A percentile compares a stretch with the other conserved stretches of the same genome.
Conservation (phyloP, 2,797 vertebrate genomes). For the Xyrichtys novacula region DNA sequence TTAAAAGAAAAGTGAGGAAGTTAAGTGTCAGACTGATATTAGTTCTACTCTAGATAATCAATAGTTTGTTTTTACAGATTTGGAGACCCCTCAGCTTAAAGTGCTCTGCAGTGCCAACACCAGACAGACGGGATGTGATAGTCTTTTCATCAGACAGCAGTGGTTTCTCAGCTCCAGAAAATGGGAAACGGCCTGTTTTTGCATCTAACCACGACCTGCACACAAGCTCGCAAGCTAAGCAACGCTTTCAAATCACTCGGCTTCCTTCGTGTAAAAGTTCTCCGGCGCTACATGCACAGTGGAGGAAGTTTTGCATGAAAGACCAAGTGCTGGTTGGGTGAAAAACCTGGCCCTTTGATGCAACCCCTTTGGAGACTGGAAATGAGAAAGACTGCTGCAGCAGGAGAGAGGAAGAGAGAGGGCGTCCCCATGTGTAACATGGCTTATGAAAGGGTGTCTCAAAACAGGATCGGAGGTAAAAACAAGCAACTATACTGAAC, state of each 20-base stretch:
- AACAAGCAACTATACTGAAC: slow-evolving; percentile 27
- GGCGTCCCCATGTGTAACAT: slow-evolving; percentile 57
- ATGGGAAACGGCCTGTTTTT: slow-evolving; percentile 88
- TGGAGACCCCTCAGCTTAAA: slow-evolving; percentile 74
- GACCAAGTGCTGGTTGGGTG: slow-evolving; percentile 83
- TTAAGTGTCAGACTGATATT: slow-evolving; percentile 6
- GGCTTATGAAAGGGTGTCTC: slow-evolving; percentile 39
- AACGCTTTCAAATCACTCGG: slow-evolving; percentile 70
- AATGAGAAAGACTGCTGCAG: slow-evolving; percentile 82
- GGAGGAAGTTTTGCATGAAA: slow-evolving; percentile 78
- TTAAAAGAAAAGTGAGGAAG: slow-evolving; percentile 25
- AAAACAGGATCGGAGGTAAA: slow-evolving; percentile 11
- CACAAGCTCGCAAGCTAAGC: slow-evolving; percentile 49
- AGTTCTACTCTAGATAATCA: slow-evolving; percentile 20
- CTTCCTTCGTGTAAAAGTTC: slow-evolving; percentile 78
- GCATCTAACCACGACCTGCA: slow-evolving; percentile 81
- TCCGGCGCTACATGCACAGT: slow-evolving; percentile 9
- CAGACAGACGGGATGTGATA: slow-evolving; percentile 34
- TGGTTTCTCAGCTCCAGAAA: slow-evolving; percentile 86
- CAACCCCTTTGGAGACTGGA: slow-evolving; percentile 83
- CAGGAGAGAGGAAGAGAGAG: slow-evolving; percentile 76
- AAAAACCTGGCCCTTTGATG: slow-evolving; percentile 89
- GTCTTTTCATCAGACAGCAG: slow-evolving; percentile 58
- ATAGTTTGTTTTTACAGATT: slow-evolving; percentile 31
- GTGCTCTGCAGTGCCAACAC: slow-evolving; percentile 76